phyloP scores from a whole-genome alignment of 2,797 vertebrate species.

The Gymnopithys bicolor region DNA sequence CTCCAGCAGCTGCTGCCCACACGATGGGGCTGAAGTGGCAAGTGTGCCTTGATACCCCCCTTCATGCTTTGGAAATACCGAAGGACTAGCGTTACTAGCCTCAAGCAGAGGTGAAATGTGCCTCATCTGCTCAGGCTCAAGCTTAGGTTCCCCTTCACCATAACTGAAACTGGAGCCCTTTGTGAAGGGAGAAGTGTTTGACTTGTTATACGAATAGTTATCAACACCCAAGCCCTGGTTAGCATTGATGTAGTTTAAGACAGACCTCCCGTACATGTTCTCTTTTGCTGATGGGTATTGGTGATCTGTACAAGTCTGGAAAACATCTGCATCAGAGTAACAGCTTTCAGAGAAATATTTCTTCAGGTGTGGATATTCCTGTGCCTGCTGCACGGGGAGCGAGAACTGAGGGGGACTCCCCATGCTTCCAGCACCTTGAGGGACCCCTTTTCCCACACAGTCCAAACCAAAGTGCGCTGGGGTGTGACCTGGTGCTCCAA shows the following conservation, averaged over 20 bases:
- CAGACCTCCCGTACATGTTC: background rate
- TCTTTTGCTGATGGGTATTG: slow-evolving; percentile 31
- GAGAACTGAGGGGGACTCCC: background rate
- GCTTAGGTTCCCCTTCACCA: background rate
- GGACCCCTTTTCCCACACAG: background rate
- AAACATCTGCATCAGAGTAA: background rate
- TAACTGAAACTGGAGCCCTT: background rate
- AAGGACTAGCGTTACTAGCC: background rate
- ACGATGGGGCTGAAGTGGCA: background rate
- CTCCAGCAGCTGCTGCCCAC: slow-evolving; percentile 40
- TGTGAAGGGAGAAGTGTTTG: background rate
- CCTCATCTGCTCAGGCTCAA: background rate
- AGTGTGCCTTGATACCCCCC: background rate
- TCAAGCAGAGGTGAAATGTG: background rate
- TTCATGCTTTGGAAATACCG: background rate
- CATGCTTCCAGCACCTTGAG: background rate
- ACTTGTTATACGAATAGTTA: background rate
- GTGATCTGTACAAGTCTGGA: background rate
- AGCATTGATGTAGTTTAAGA: background rate
- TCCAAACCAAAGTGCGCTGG: background rate
- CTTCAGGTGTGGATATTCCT: background rate
- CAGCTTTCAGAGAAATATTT: background rate
- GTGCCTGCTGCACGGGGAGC: background rate
- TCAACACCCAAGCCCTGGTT: background rate
- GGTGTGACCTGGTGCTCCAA: background rate